Evolutionary conservation across 1,140 invertebrate species (phyloP).

Genomic region (Argopecten irradians): DNA sequence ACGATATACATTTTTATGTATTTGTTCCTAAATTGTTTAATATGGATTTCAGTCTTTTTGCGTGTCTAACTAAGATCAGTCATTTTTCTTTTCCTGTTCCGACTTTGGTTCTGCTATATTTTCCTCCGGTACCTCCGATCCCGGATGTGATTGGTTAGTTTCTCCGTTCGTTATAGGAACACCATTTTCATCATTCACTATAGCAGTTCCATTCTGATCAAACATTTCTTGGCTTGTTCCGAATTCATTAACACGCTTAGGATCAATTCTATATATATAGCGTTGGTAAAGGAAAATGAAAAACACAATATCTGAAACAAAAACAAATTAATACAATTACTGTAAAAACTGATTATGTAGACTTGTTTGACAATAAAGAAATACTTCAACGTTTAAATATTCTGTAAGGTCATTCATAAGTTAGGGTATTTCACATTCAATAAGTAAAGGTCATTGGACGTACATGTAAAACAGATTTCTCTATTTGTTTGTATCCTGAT

Average conservation of each 20-base stretch:
- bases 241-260: constrained; percentile 96
- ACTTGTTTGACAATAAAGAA: neutral
- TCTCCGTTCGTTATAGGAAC: neutral
- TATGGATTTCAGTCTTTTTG: constrained; percentile 28
- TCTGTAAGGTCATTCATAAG: no score
- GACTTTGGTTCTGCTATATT: constrained; percentile 59
- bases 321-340: constrained; percentile 56
- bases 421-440: no score
- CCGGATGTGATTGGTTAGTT: constrained; percentile 32
- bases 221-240: constrained; percentile 83
- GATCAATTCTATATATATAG: constrained; percentile 98
- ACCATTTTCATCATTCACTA: neutral
- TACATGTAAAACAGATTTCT: no score
- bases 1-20: neutral
- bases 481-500: no score
- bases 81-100: constrained; percentile 74
- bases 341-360: neutral
- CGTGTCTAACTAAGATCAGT: constrained; percentile 49
- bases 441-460: no score
- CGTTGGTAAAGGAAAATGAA: constrained; percentile 99
- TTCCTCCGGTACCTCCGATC: constrained; percentile 18
- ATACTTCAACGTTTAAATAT: no score
- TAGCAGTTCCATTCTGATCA: constrained; percentile 64
- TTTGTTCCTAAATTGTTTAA: constrained; percentile 19
- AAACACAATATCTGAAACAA: constrained; percentile 94